Percentiles rank a stretch among this genome's conserved stretches.
phyloP scores from a whole-genome alignment of 1,140 invertebrate species.

The Drosophila dunni region DNA sequence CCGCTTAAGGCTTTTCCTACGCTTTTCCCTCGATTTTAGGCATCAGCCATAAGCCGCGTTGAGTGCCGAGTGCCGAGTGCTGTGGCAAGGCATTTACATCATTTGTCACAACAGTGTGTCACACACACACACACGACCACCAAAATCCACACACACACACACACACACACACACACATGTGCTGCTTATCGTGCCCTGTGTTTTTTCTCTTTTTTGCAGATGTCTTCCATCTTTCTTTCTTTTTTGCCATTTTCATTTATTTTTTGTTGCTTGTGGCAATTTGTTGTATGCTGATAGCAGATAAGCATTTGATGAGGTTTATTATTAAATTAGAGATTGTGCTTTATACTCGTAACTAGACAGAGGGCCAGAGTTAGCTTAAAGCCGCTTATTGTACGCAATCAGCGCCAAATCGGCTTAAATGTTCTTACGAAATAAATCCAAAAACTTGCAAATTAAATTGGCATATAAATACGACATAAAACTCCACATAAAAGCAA shows the following conservation, averaged over 20 bases:
- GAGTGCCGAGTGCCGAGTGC: not conserved
- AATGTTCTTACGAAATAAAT: constrained; percentile 10
- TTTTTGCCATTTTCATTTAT: too few species aligned
- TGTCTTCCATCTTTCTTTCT: not conserved
- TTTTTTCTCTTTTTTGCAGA: constrained; percentile 29
- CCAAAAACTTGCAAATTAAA: constrained; percentile 12
- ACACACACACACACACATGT: constrained; percentile 30
- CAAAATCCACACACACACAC: constrained; percentile 6
- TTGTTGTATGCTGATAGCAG: constrained; percentile 76
- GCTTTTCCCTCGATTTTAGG: not conserved
- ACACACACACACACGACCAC: constrained; percentile 13
- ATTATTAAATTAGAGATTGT: constrained; percentile 64
- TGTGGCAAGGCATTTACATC: constrained; percentile 32
- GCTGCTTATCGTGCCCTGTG: constrained; percentile 57
- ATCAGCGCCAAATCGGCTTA: constrained; percentile 59
- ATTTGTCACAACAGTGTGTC: constrained; percentile 38
- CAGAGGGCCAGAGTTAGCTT: constrained; percentile 3
- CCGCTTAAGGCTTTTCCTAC: not conserved
- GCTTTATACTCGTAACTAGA: constrained; percentile 23
- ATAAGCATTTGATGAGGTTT: constrained; percentile 82
- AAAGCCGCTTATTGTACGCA: constrained; percentile 68
- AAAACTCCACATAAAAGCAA: constrained; percentile 15
- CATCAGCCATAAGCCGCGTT: not conserved
- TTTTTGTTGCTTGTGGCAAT: constrained; percentile 65
- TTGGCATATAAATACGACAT: not conserved